phyloP scores from a whole-genome alignment of 2,888 invertebrate genomes.

The Ethmia dodecea region DNA sequence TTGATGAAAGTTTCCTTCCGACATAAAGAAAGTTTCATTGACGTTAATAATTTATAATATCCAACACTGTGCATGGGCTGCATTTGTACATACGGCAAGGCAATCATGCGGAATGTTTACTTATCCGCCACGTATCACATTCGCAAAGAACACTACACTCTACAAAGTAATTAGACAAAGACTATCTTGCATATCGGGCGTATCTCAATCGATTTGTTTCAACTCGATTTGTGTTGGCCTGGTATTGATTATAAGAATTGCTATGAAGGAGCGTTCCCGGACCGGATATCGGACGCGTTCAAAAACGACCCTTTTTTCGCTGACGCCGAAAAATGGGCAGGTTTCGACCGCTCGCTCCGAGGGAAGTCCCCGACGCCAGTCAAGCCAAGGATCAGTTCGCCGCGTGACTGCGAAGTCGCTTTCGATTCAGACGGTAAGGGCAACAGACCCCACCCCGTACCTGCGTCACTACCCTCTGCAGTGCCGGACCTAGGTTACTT shows the following conservation, averaged over 20 bases:
- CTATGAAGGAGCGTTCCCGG: constrained; percentile 67
- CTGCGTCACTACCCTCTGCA: constrained; percentile 56
- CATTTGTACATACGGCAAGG: constrained; percentile 69
- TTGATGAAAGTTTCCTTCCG: too few relatives aligned
- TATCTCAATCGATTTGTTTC: constrained; percentile 2
- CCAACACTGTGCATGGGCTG: constrained; percentile 55
- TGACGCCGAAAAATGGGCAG: constrained; percentile 71
- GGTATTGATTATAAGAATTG: constrained; percentile 68
- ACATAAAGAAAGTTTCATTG: too few relatives aligned
- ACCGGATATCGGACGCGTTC: constrained; percentile 68
- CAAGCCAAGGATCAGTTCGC: constrained; percentile 83
- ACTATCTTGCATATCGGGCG: constrained; percentile 4
- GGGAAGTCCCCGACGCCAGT: constrained; percentile 83
- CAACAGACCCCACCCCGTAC: constrained; percentile 59
- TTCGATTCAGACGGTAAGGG: constrained; percentile 86
- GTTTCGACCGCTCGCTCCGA: constrained; percentile 70
- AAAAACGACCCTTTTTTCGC: constrained; percentile 72
- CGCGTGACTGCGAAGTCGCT: constrained; percentile 83
- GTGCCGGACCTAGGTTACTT: too few relatives aligned
- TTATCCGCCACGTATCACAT: constrained; percentile 18
- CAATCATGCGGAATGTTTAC: constrained; percentile 45
- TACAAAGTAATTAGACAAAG: constrained; percentile 20
- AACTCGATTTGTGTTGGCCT: constrained; percentile 13
- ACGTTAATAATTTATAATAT: too few relatives aligned
- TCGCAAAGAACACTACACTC: constrained; percentile 64